Evolutionary conservation across 2,888 invertebrate genomes (phyloP).

Genomic region (Caradrina kadenii): DNA sequence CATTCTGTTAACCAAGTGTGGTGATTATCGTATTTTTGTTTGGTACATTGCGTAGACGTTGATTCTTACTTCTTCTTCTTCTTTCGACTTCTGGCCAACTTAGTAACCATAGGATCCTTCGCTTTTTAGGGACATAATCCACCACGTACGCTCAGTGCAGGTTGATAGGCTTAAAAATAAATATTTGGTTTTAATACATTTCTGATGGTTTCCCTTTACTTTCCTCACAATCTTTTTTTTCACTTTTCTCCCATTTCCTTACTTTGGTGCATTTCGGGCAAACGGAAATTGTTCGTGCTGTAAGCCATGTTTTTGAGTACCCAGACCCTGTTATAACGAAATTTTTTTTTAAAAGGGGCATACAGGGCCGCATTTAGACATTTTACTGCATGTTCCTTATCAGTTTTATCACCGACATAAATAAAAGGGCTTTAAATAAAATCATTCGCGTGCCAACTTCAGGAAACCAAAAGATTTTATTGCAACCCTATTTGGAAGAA

Average conservation of each 20-base stretch:
- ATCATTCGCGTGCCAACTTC: slow-evolving; percentile 29
- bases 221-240: no score
- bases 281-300: neutral
- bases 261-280: neutral
- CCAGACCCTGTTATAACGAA: slow-evolving; percentile 5
- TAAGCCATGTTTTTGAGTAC: neutral
- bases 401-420: slow-evolving; percentile 15
- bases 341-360: slow-evolving; percentile 13
- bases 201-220: no score
- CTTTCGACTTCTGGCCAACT: no score
- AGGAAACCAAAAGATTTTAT: slow-evolving; percentile 59
- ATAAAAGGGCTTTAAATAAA: slow-evolving; percentile 52
- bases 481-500: slow-evolving; percentile 45
- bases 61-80: no score
- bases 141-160: no score
- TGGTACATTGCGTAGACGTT: no score
- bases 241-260: neutral
- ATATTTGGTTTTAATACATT: no score
- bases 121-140: no score
- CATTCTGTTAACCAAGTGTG: no score
- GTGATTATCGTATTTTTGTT: no score
- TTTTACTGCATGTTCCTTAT: slow-evolving; percentile 30
- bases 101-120: no score
- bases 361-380: slow-evolving; percentile 38
- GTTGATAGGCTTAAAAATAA: no score